Percentiles rank a stretch among this genome's conserved stretches.
phyloP scores from a whole-genome alignment of 2,113 vertebrate genomes.

The Pelobates fuscus region DNA sequence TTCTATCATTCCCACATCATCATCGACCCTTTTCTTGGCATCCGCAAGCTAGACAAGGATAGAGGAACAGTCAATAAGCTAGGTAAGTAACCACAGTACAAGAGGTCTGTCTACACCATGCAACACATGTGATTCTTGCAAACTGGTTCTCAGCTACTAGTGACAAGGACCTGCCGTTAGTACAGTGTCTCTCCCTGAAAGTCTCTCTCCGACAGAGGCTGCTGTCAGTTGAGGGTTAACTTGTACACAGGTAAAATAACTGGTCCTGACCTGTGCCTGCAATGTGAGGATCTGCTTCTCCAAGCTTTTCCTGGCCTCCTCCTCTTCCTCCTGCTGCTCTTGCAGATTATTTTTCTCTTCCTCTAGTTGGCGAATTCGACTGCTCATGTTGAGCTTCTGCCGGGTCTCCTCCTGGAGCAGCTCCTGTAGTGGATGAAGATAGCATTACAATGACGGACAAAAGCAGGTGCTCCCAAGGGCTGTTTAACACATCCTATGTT shows the following conservation, averaged over 20 bases:
- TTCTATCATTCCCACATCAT: slow-evolving; percentile 88
- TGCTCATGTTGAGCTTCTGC: slow-evolving; percentile 93
- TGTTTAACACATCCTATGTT: not conserved
- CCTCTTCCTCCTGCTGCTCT: slow-evolving; percentile 97
- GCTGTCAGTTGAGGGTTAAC: no score
- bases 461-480: not conserved
- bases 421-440: slow-evolving; percentile 70
- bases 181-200: no score
- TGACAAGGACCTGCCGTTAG: no score
- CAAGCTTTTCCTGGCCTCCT: slow-evolving; percentile 86
- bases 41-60: slow-evolving; percentile 75
- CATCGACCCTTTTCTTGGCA: slow-evolving; percentile 92
- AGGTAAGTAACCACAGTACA: not conserved
- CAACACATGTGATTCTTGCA: no score
- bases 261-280: slow-evolving; percentile 82
- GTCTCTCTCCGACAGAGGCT: no score
- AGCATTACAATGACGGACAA: not conserved
- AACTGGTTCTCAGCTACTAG: no score
- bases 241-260: no score
- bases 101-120: no score
- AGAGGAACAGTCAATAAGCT: not conserved
- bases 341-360: slow-evolving; percentile 89
- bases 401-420: slow-evolving; percentile 94
- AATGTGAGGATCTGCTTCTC: slow-evolving; percentile 88
- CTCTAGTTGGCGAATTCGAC: slow-evolving; percentile 91